Evolutionary conservation across 2,888 invertebrate genomes (phyloP), one percentile per base, ranked within the genome.

Genomic region (Cantharis rustica): DNA sequence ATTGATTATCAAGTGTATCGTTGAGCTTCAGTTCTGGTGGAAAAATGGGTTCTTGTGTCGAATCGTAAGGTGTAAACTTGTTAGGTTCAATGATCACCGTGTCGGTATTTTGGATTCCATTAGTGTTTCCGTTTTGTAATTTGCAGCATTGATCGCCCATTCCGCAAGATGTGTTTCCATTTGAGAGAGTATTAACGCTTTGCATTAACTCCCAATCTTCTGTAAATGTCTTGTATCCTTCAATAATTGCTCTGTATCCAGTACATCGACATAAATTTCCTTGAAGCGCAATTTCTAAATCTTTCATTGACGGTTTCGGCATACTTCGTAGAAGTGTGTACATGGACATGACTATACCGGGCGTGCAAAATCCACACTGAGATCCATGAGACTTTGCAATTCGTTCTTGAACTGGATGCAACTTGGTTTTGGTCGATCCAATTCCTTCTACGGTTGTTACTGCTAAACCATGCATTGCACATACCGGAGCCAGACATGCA

Each of bases 271-370:
- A 98, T 10, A 98, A 89, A 83, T 92, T 93, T 85, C 96, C 96
- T 90, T 96, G 96, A 81, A 96, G 93, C 0, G 95, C 92, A 10
- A 92, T 90, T 87, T 96, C 96, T 81, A 97, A 88, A 79, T 97
- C 93, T n/a, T 91, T 88, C 90, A 95, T 93, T 0, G 91, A 89
- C 4, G 97, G 95, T 84, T 91, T 91, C 0, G 92, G 90, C 66
- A 92, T 91, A 82, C 91, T 94, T 83, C 98, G 90, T 0, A 98
- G 88, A 62, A 98, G 89, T 0, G 96, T 90, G 85, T 98, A 98
- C 96, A 98, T 97, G 0, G 98, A 97, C 98, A 98, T 98, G 0
- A 98, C 96, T 79, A 98, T 96, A 31, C 98, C 98, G 0, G 98
- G 98, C 0, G 98, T 98, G 84, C 86, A 86, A 75, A 86, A 86